phyloP scores from a whole-genome alignment of 2,797 vertebrate genomes.

The Anguilla marmorata region DNA sequence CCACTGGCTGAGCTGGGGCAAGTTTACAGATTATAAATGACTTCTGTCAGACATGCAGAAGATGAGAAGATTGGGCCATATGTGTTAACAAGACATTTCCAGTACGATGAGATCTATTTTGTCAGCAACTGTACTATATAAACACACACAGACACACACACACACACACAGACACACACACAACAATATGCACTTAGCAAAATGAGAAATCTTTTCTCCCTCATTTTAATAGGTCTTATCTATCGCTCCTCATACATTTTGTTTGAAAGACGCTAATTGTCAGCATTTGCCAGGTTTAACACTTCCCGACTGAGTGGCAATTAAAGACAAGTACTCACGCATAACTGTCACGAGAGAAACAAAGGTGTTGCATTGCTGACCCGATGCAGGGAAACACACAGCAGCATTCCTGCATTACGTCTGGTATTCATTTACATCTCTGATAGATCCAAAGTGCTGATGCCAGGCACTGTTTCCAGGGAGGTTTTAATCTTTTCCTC shows the following conservation, averaged over 20 bases:
- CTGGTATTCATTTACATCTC: slow-evolving; percentile 76
- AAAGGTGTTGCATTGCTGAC: slow-evolving; percentile 72
- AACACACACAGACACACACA: not conserved
- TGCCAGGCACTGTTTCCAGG: not conserved
- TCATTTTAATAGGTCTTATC: slow-evolving; percentile 69
- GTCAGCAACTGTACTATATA: not conserved
- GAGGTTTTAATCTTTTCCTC: slow-evolving; percentile 41
- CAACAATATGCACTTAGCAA: not conserved
- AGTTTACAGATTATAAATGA: slow-evolving; percentile 8
- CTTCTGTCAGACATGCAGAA: not conserved
- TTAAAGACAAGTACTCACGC: slow-evolving; percentile 81
- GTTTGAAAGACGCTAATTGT: slow-evolving; percentile 81
- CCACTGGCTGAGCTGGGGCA: slow-evolving; percentile 48
- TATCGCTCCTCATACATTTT: slow-evolving; percentile 73
- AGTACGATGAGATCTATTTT: slow-evolving; percentile 14
- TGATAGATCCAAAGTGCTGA: slow-evolving; percentile 56
- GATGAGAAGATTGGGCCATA: not conserved
- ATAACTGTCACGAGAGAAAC: slow-evolving; percentile 80
- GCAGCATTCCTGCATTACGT: slow-evolving; percentile 77
- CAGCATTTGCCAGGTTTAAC: slow-evolving; percentile 83
- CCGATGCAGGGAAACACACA: slow-evolving; percentile 75
- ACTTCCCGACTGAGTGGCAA: slow-evolving; percentile 86
- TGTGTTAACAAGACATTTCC: slow-evolving; percentile 23
- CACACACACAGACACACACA: not conserved
- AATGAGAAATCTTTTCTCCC: slow-evolving; percentile 55